Evolutionary conservation across 30 jellyfish, hydroid and myxozoan genomes (phyloP), one percentile per base, ranked within the genome.

Genomic region (Chrysaora quinquecirrha): DNA sequence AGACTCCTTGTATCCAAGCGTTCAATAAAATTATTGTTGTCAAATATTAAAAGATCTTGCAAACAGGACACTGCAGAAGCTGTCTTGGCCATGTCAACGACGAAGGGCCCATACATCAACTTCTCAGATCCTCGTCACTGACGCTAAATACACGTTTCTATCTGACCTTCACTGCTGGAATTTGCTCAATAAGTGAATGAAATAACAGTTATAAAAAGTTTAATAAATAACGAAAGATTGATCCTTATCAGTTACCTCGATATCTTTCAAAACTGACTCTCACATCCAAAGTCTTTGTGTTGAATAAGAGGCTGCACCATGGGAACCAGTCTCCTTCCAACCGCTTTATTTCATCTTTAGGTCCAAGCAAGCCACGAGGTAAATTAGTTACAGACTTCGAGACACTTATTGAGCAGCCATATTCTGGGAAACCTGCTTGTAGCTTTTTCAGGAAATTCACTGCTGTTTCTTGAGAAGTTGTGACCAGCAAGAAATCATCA

Each of bases 241-340:
- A n/a, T n/a, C n/a, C n/a, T n/a, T n/a, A n/a, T n/a, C 52, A 50
- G 1, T n/a, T 82, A 94, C 99, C 99, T 58, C 73, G 28, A 48
- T 81, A 94, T 66, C 81, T 88, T 33, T 88, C 68, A 78, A 72
- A 94, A 71, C 85, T 87, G 72, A 62, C 43, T 50, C 84, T 69
- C 21, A 87, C 94, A 20, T 94, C 95, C 70, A 87, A 66, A 0
- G 91, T 76, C 24, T 61, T 27, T 54, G 64, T 65, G 75, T 94
- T 71, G 64, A 94, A n/a, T 2, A 94, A 83, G 30, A 88, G 63
- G 20, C 95, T 94, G 87, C 99, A 94, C 99, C 99, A 94, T 30
- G 96, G 95, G 52, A 94, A 76, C 91, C 90, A 88, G 24, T 65
- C 62, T 0, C 91, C 93, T 3, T 67, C 64, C 14, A 73, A 24